Evolutionary conservation across 2,797 vertebrate genomes (phyloP), one percentile per base, ranked within the genome.

Genomic region (Falco biarmicus): DNA sequence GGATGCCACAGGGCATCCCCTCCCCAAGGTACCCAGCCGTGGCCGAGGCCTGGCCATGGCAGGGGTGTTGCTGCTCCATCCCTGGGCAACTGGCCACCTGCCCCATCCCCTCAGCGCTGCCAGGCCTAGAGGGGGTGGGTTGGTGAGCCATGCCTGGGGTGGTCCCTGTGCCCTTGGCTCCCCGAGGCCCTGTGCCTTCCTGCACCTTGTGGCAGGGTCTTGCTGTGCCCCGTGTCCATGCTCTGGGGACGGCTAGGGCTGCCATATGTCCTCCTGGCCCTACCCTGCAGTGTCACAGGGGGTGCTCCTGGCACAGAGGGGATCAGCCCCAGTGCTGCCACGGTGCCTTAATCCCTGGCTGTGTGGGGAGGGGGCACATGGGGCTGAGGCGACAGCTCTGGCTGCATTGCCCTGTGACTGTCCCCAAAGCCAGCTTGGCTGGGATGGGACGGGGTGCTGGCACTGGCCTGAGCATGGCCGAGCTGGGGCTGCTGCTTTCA

Each of bases 301-400:
- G 16, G 53, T 60, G 90, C 39, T 87, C 43, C 43, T 74, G 81
- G 75, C 79, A 43, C 1, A 8, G 87, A 73, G 90, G 66, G 90
- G 88, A 77, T 89, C 91, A 64, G 71, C 85, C 87, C 77, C 11
- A 45, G 89, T 96, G 95, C 91, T 96, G 95, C 92, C 12, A 3
- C 5, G 84, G 74, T 97, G 97, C 96, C 96, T 97, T 97, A 97
- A 92, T 75, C 77, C 80, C 89, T 15, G 11, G 43, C 77, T 1
- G 0, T 18, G 79, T 0, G 0, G 90, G 53, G 32, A 60, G 31
- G 34, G 66, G 61, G 24, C 54, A 69, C 1, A 0, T 2, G n/a
- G 56, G 29, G 47, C 53, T 47, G 10, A 48, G 76, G 45, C 50
- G 57, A 61, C 51, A 9, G 20, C 22, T 56, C 34, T 1, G 10